These are phyloP conservation scores for Pyxicephalus adspersus DNA, from an alignment of 2,113 vertebrate genomes.

Conservation along the genomic window DNA sequence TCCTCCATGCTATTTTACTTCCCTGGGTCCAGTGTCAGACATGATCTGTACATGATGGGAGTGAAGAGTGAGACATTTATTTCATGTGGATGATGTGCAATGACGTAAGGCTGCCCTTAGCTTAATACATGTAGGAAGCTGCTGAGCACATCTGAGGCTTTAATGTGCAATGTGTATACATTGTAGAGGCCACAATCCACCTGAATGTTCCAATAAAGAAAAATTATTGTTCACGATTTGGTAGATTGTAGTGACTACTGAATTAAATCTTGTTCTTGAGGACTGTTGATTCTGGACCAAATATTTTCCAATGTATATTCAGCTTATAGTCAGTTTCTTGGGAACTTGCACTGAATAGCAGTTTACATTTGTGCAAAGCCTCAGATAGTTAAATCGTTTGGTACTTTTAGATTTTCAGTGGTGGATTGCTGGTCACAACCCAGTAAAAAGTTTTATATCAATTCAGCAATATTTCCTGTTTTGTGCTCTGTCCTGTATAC, in stretches of 20 bases:
- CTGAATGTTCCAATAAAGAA: neutral
- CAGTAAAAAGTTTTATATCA: neutral
- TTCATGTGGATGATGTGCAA: slow-evolving; percentile 22
- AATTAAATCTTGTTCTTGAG: too few species aligned
- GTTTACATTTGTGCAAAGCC: neutral
- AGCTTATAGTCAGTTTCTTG: too few species aligned
- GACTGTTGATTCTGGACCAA: too few species aligned
- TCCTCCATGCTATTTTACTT: neutral
- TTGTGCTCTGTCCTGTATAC: neutral
- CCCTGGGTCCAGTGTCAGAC: neutral
- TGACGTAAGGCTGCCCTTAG: slow-evolving; percentile 32
- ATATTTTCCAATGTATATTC: too few species aligned
- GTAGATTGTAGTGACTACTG: too few species aligned
- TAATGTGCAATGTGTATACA: neutral
- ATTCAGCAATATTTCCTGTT: slow-evolving; percentile 1
- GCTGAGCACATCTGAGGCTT: slow-evolving; percentile 27
- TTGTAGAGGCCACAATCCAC: slow-evolving; percentile 18
- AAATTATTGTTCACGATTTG: neutral
- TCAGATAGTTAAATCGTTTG: neutral
- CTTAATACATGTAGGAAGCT: neutral
- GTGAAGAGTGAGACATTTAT: neutral
- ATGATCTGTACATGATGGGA: neutral
- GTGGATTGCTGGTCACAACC: too few species aligned
- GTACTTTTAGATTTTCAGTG: too few species aligned
- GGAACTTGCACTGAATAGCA: too few species aligned